Evolutionary conservation across 1,140 invertebrate species (phyloP).

Genomic region (Pogonus chalceus): DNA sequence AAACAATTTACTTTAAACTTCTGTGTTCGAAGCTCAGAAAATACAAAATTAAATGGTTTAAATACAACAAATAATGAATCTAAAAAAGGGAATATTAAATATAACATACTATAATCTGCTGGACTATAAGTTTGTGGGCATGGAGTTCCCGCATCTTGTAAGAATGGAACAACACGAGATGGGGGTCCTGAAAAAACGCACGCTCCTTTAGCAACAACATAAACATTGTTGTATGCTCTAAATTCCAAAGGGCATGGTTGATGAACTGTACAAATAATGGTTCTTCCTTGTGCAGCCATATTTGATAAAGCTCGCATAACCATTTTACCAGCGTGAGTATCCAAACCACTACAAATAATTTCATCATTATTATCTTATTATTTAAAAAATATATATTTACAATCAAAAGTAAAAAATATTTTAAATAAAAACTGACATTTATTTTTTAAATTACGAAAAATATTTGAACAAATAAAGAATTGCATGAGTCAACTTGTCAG

Average conservation of each 20-base stretch:
- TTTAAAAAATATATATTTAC: background rate
- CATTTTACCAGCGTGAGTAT: conserved; percentile 60
- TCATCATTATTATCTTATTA: background rate
- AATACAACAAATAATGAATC: background rate
- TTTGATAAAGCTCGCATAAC: conserved; percentile 26
- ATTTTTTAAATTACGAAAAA: background rate
- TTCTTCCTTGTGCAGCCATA: conserved; percentile 55
- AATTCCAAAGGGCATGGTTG: conserved; percentile 49
- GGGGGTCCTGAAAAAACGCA: conserved; percentile 70
- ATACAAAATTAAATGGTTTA: background rate
- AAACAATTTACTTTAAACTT: background rate
- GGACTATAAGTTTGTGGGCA: conserved; percentile 77
- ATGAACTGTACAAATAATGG: conserved; percentile 71
- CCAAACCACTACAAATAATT: conserved; percentile 53
- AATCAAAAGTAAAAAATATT: background rate
- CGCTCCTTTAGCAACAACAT: conserved; percentile 50
- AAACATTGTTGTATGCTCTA: conserved; percentile 32
- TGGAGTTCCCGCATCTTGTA: conserved; percentile 48
- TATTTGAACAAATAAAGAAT: background rate
- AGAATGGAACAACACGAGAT: conserved; percentile 56
- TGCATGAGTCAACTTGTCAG: background rate
- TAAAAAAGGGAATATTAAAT: background rate
- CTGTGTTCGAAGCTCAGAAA: background rate
- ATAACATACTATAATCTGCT: conserved; percentile 61
- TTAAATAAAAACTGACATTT: background rate